These are phyloP conservation scores for Clanis bilineata DNA, from an alignment of 2,888 invertebrate genomes.

Conservation along the genomic window DNA sequence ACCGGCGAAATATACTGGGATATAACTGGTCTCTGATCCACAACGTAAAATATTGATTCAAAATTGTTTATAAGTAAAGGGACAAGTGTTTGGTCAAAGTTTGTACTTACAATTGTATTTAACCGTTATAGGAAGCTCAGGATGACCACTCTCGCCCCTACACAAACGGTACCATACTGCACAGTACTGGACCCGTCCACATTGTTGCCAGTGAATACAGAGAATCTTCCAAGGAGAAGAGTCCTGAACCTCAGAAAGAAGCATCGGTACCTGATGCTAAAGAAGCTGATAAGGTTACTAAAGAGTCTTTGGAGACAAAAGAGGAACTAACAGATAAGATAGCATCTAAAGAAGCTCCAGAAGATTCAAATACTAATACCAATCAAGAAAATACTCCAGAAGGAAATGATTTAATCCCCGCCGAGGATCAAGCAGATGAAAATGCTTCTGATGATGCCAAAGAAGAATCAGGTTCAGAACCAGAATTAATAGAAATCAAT, in stretches of 20 bases:
- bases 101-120: not conserved
- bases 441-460: slow-evolving; percentile 18
- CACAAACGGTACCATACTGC: slow-evolving; percentile 69
- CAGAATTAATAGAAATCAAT: slow-evolving; percentile 28
- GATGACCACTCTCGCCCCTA: slow-evolving; percentile 69
- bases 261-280: slow-evolving; percentile 30
- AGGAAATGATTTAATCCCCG: slow-evolving; percentile 15
- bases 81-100: not conserved
- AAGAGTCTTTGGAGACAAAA: slow-evolving; percentile 7
- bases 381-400: slow-evolving; percentile 3
- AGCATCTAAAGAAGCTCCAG: slow-evolving; percentile 18
- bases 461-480: slow-evolving; percentile 28
- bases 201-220: slow-evolving; percentile 68
- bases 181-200: slow-evolving; percentile 66
- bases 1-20: too few species aligned
- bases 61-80: not conserved
- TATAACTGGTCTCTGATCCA: too few species aligned
- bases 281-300: slow-evolving; percentile 26
- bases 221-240: slow-evolving; percentile 51
- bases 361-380: not conserved
- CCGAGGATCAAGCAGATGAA: slow-evolving; percentile 23
- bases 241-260: slow-evolving; percentile 38
- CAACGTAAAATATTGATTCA: not conserved
- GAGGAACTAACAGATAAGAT: slow-evolving; percentile 19
- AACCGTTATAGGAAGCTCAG: slow-evolving; percentile 59